A percentile compares a stretch with the other conserved stretches of the same genome.
Conservation (phyloP, 2,113 vertebrate species). For the Eonycteris spelaea region DNA sequence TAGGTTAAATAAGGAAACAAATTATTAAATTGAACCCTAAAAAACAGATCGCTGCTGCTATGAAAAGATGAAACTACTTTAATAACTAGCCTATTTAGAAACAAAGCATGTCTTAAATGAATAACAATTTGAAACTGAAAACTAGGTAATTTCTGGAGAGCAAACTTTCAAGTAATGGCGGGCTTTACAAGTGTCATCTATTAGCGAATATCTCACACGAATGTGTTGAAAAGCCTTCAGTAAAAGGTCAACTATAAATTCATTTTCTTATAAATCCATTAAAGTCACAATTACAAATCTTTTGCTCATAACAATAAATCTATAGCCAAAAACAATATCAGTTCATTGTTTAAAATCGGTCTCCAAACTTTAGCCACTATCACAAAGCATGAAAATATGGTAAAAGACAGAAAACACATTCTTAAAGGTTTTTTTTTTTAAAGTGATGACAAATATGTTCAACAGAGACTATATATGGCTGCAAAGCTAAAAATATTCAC, state of each 20-base stretch:
- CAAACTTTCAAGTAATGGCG: not conserved
- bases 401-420: not conserved
- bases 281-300: not conserved
- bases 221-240: not conserved
- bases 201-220: not conserved
- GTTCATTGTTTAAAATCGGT: not conserved
- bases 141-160: not conserved
- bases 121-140: conserved; percentile 3
- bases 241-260: not conserved
- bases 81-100: not conserved
- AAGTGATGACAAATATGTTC: not conserved
- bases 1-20: not conserved
- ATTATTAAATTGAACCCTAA: not conserved
- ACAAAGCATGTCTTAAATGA: not conserved
- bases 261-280: not conserved
- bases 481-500: not conserved
- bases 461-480: not conserved
- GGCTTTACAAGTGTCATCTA: not conserved
- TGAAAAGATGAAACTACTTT: not conserved
- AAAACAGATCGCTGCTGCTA: not conserved
- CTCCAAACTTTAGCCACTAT: not conserved
- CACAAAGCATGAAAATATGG: not conserved
- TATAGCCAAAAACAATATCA: not conserved
- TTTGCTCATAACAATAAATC: not conserved
- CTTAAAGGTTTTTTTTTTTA: not conserved